Evolutionary conservation across 1,140 invertebrate species (phyloP).

Genomic region (Steinernema feltiae): DNA sequence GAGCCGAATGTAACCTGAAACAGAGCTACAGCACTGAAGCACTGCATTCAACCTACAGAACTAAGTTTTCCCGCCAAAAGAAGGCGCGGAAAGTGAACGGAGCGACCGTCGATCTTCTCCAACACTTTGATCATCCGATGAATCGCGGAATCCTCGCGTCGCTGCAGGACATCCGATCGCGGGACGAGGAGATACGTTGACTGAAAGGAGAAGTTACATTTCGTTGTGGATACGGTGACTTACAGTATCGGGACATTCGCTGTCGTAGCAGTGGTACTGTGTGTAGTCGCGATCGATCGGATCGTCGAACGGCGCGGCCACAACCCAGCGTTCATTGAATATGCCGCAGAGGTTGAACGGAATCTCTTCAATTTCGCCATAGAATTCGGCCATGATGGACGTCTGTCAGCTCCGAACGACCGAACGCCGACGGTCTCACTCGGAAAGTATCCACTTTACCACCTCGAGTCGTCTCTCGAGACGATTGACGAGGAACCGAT

Average conservation of each 20-base stretch:
- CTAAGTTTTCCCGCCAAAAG: not conserved
- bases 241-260: not conserved
- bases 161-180: not conserved
- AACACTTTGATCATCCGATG: not conserved
- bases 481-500: too few relatives aligned
- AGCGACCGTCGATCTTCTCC: not conserved
- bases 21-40: not conserved
- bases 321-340: not conserved
- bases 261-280: not conserved
- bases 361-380: conserved; percentile 4
- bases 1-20: not conserved
- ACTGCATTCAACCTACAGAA: not conserved
- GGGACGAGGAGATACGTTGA: not conserved
- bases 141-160: not conserved
- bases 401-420: not conserved
- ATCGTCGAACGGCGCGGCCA: not conserved
- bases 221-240: not conserved
- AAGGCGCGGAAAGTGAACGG: not conserved
- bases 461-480: too few relatives aligned
- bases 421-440: not conserved
- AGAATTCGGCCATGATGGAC: not conserved
- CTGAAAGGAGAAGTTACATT: not conserved
- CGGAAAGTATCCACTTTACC: too few relatives aligned
- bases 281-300: not conserved
- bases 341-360: conserved; percentile 9